These are phyloP conservation scores for Heptranchias perlo DNA, from an alignment of 2,113 vertebrate species.

Conservation along the genomic window DNA sequence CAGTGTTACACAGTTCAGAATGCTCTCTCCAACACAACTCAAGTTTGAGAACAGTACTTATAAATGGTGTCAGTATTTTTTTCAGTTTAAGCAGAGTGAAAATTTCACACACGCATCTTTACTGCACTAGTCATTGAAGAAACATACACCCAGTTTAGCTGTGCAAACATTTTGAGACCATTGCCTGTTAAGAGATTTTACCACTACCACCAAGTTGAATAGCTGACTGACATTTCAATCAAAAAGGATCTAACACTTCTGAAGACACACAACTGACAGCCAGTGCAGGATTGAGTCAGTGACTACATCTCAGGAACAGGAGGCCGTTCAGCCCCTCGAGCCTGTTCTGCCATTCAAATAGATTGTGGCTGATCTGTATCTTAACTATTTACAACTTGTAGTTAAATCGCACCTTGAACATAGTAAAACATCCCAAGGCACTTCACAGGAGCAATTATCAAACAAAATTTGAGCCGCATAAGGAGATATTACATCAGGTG, in stretches of 20 bases:
- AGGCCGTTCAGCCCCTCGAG: not conserved
- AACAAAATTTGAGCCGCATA: too few species aligned
- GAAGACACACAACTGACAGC: not conserved
- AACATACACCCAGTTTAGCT: not conserved
- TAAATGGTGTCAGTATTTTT: not conserved
- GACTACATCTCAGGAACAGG: not conserved
- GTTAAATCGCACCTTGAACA: too few species aligned
- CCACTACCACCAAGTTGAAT: not conserved
- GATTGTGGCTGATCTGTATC: not conserved
- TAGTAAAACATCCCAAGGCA: too few species aligned
- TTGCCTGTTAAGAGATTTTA: not conserved
- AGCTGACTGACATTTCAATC: not conserved
- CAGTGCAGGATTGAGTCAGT: not conserved
- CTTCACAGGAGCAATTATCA: too few species aligned
- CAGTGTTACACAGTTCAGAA: too few species aligned
- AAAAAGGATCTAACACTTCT: not conserved
- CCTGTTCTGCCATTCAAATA: not conserved
- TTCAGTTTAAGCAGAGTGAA: not conserved
- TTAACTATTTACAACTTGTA: too few species aligned
- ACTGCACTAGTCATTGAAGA: not conserved
- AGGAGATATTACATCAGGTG: too few species aligned
- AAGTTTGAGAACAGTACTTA: not conserved
- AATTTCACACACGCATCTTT: not conserved
- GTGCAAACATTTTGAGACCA: not conserved
- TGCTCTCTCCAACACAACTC: not conserved